Percentiles rank a stretch among this genome's conserved stretches.
Evolutionary conservation across 2,113 vertebrate genomes (phyloP).

Genomic region (Spea bombifrons): DNA sequence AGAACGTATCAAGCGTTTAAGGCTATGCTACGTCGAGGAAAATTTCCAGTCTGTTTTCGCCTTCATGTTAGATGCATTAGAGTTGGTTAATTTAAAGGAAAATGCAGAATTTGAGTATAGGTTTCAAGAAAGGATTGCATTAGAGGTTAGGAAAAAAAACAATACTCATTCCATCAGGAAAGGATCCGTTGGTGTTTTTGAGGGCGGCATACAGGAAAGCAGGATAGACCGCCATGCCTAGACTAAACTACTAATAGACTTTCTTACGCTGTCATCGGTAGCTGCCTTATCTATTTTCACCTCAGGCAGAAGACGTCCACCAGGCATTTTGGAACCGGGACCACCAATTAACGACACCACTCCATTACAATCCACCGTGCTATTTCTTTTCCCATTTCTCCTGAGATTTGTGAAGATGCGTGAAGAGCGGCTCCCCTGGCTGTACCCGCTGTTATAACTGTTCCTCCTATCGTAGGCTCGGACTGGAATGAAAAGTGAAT

Average conservation of each 20-base stretch:
- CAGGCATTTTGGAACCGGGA: slow-evolving; percentile 75
- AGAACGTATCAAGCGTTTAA: no score
- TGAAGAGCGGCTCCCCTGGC: slow-evolving; percentile 85
- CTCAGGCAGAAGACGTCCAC: slow-evolving; percentile 95
- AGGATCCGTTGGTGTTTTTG: slow-evolving; percentile 39
- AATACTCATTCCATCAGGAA: slow-evolving; percentile 19
- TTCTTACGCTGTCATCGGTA: slow-evolving; percentile 82
- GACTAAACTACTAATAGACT: slow-evolving; percentile 69
- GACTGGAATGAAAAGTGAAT: slow-evolving; percentile 93
- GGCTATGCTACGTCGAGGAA: slow-evolving; percentile 24
- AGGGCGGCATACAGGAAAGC: slow-evolving; percentile 48
- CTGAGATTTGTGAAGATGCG: slow-evolving; percentile 87
- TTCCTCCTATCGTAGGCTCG: slow-evolving; percentile 81
- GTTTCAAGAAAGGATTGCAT: neutral
- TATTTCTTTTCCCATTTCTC: slow-evolving; percentile 90
- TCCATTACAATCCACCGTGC: slow-evolving; percentile 97
- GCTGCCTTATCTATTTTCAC: slow-evolving; percentile 94
- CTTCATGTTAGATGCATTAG: slow-evolving; percentile 33
- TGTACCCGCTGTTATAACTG: slow-evolving; percentile 92
- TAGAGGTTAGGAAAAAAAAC: slow-evolving; percentile 18
- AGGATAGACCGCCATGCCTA: slow-evolving; percentile 74
- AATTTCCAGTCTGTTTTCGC: slow-evolving; percentile 50
- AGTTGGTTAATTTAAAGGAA: neutral
- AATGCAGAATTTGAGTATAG: slow-evolving; percentile 13
- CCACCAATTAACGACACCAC: slow-evolving; percentile 94